Percentiles rank a stretch among this genome's conserved stretches.
These are phyloP conservation scores for Temnopleurus reevesii DNA, from an alignment of 53 echinoderm and acorn worm species.

Conservation along the genomic window DNA sequence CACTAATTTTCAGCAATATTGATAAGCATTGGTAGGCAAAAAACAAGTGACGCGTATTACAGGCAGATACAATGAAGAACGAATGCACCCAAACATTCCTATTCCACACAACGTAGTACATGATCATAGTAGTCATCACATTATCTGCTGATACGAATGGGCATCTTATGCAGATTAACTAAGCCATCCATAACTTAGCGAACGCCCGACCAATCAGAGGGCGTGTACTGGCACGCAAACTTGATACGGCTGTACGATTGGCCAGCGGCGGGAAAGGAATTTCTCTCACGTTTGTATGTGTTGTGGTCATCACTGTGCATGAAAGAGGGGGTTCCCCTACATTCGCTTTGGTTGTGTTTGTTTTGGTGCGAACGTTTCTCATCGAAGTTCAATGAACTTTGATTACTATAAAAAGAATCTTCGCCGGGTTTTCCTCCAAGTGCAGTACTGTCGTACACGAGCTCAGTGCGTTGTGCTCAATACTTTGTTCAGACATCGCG, in stretches of 20 bases:
- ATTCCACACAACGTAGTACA: too few relatives aligned
- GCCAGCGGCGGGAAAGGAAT: background rate
- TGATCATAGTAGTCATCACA: background rate
- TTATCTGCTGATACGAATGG: background rate
- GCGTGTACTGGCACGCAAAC: background rate
- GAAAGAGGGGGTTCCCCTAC: slow-evolving; percentile 29
- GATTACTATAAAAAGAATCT: slow-evolving; percentile 34
- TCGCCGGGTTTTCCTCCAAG: background rate
- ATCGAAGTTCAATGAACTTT: slow-evolving; percentile 43
- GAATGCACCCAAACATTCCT: too few relatives aligned
- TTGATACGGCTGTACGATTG: slow-evolving; percentile 11
- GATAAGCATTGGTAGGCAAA: too few relatives aligned
- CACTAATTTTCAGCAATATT: too few relatives aligned
- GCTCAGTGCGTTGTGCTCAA: background rate
- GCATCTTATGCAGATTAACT: slow-evolving; percentile 42
- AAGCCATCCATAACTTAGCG: background rate
- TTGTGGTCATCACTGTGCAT: background rate
- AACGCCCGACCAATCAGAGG: background rate
- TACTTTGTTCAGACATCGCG: background rate
- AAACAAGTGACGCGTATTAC: too few relatives aligned
- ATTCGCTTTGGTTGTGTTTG: background rate
- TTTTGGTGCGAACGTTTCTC: background rate
- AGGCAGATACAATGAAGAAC: too few relatives aligned
- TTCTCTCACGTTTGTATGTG: slow-evolving; percentile 5
- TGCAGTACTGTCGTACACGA: background rate